Conservation (phyloP, 2,797 vertebrate species). For the Darevskia nairensis region DNA sequence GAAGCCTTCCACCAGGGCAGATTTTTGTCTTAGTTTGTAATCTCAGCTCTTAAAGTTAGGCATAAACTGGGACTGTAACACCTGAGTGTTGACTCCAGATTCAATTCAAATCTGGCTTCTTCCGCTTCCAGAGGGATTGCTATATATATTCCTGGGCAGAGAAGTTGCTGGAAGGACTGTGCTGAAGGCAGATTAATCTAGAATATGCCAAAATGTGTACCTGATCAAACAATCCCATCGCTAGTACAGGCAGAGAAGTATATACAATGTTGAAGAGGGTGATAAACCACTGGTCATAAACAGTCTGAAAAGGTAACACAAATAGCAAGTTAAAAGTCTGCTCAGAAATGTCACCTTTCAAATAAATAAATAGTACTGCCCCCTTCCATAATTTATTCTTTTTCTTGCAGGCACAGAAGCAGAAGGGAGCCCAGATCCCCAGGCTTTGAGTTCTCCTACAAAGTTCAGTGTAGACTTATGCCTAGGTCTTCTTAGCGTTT, state of each 20-base stretch:
- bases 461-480: not conserved
- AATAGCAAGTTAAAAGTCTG: not conserved
- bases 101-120: not conserved
- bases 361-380: not conserved
- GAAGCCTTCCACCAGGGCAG: not conserved
- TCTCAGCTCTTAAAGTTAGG: not conserved
- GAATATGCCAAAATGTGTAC: constrained; percentile 67
- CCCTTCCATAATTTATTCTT: not conserved
- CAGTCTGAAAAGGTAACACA: constrained; percentile 78
- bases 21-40: not conserved
- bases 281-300: constrained; percentile 91
- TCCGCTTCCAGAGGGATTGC: not conserved
- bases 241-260: constrained; percentile 87
- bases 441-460: not conserved
- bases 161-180: not conserved
- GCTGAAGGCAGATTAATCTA: not conserved
- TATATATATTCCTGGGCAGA: not conserved
- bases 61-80: not conserved
- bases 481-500: not conserved
- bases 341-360: not conserved
- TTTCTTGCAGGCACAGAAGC: too few species aligned
- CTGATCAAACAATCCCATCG: constrained; percentile 90
- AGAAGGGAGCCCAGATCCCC: too few species aligned
- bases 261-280: constrained; percentile 89
- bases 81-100: not conserved